Percentiles rank a stretch among this genome's conserved stretches.
These are phyloP conservation scores for Coenobita brevimanus DNA, from an alignment of 1,140 invertebrate genomes.

Conservation along the genomic window DNA sequence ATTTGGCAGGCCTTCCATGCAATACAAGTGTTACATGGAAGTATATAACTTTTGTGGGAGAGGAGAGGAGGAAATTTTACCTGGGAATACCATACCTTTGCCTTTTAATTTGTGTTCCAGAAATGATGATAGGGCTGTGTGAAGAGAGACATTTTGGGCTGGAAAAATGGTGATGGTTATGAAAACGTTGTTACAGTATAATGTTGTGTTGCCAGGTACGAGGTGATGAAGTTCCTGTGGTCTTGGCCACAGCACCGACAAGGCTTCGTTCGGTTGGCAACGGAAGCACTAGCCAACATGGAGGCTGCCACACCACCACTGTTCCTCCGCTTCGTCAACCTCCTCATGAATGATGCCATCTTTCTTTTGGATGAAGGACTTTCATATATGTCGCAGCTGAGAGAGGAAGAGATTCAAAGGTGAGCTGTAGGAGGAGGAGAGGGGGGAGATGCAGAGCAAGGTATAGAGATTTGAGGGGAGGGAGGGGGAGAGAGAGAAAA, in stretches of 20 bases:
- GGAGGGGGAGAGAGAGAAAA: too few relatives aligned
- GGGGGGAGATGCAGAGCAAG: too few relatives aligned
- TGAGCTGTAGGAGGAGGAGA: constrained; percentile 72
- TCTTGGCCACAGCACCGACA: constrained; percentile 83
- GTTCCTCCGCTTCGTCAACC: constrained; percentile 94
- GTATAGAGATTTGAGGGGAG: too few relatives aligned
- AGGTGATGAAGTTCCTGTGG: constrained; percentile 95
- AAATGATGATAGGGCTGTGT: too few relatives aligned
- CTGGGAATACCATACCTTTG: too few relatives aligned
- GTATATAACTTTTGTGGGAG: too few relatives aligned
- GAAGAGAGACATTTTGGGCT: neutral
- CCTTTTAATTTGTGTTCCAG: too few relatives aligned
- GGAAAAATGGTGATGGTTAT: neutral
- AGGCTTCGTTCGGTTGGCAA: constrained; percentile 78
- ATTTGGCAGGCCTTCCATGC: too few relatives aligned
- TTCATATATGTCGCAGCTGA: constrained; percentile 87
- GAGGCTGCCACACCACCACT: constrained; percentile 91
- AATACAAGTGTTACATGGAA: too few relatives aligned
- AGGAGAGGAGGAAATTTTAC: too few relatives aligned
- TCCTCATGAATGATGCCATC: constrained; percentile 96
- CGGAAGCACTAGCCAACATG: constrained; percentile 89
- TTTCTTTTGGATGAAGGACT: constrained; percentile 94
- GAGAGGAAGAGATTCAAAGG: constrained; percentile 82
- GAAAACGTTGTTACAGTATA: neutral
- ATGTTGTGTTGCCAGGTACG: constrained; percentile 77